These are phyloP conservation scores for Platyrinchus mystaceus DNA, from an alignment of 2,797 vertebrate genomes.

Conservation along the genomic window DNA sequence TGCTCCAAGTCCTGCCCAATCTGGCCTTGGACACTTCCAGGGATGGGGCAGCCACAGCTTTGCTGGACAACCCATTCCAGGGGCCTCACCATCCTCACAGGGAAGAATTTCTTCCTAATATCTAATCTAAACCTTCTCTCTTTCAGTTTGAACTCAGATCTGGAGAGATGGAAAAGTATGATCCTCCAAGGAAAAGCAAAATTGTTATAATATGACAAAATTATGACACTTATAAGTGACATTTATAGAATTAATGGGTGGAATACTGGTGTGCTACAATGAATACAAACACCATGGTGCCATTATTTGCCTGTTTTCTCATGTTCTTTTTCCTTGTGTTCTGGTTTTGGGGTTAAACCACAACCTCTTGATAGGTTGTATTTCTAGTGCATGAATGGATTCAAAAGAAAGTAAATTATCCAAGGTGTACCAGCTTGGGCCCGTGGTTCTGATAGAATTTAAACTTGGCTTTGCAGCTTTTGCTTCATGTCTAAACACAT, in stretches of 20 bases:
- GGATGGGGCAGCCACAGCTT: neutral
- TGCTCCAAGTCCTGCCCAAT: neutral
- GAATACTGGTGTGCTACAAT: neutral
- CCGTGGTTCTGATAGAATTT: neutral
- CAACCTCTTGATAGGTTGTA: neutral
- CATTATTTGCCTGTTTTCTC: neutral
- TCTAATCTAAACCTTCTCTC: neutral
- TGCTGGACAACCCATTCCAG: neutral
- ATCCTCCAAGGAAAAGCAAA: neutral
- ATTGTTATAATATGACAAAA: neutral
- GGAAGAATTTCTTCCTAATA: neutral
- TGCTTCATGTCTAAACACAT: neutral
- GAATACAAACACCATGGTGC: neutral
- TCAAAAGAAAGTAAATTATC: neutral
- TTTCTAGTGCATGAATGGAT: neutral
- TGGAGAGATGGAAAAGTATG: neutral
- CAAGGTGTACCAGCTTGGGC: neutral
- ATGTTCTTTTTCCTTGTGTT: neutral
- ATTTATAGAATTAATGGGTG: neutral
- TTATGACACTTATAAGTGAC: neutral
- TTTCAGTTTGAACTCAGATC: neutral
- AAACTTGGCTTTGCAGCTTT: neutral
- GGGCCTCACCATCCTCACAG: fast-evolving
- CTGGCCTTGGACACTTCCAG: neutral
- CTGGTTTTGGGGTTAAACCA: neutral